These are phyloP conservation scores for Lordiphosa mommai DNA, from an alignment of 1,140 invertebrate species.

Conservation along the genomic window DNA sequence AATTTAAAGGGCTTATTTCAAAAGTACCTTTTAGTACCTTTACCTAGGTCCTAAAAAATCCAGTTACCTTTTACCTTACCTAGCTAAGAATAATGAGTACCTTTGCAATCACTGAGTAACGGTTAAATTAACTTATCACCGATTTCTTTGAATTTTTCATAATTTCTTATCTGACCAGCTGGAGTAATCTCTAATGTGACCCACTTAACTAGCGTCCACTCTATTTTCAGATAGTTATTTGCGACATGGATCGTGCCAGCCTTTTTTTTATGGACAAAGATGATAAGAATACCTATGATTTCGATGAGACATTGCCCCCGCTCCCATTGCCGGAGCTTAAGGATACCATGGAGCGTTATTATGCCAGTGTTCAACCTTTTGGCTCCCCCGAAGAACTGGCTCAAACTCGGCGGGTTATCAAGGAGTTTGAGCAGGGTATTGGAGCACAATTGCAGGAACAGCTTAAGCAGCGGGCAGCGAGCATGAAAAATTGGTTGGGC, in stretches of 20 bases:
- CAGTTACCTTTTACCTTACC: no score
- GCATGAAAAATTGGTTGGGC: conserved; percentile 76
- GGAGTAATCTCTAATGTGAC: background rate
- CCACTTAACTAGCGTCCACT: conserved; percentile 4
- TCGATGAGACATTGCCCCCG: conserved; percentile 81
- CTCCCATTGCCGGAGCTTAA: conserved; percentile 85
- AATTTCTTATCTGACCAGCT: conserved; percentile 5
- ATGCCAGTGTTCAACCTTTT: conserved; percentile 83
- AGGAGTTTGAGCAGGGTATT: conserved; percentile 82
- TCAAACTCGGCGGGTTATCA: conserved; percentile 80
- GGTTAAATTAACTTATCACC: conserved; percentile 24
- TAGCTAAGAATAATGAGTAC: no score
- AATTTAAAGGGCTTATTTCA: no score
- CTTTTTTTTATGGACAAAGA: conserved; percentile 56
- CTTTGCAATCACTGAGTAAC: no score
- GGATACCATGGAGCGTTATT: conserved; percentile 84
- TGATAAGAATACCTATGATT: conserved; percentile 70
- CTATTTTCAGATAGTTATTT: conserved; percentile 3
- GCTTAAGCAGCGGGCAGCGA: conserved; percentile 82
- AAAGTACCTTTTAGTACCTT: no score
- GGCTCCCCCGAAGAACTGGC: conserved; percentile 80
- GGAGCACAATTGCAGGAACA: conserved; percentile 84
- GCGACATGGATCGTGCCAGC: conserved; percentile 63
- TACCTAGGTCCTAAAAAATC: no score
- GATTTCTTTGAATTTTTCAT: no score